Base-by-base conservation (phyloP, 2,888 invertebrate genomes). In the Epirrhoe tristata region DNA sequence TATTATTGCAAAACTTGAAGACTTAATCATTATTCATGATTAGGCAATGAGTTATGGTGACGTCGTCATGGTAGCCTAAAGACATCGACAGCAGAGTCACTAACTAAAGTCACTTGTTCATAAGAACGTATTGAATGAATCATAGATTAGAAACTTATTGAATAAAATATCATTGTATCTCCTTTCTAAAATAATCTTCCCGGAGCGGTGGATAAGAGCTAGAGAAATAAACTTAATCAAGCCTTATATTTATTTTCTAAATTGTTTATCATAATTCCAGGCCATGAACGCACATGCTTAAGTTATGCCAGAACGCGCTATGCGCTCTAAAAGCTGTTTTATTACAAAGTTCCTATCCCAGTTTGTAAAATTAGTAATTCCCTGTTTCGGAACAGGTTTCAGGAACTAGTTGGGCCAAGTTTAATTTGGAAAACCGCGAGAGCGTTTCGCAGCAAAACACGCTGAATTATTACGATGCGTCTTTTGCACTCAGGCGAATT, bases 351-450 rank as follows among this genome's bases (percentile, higher is more conserved):
- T 69, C 55, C 48, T 66, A 68, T 64, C 58, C 67, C 43, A 64
- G 68, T 64, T 68, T 68, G 68, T 64, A 68, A 68, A 68, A 68
- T 68, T 68, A 68, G 58, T 68, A 68, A 65, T 68, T 68, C 64
- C 58, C 59, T 66, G 66, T 66, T 65, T 69, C 62, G 17, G 46
- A 59, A 56, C 72, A 72, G 72, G 72, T 74, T 67, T 60, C 66
- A 73, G 66, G 63, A 58, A 54, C 43, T 58, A 71, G 65, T 58
- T 57, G 61, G 58, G 59, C 67, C 68, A 69, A 75, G 72, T 75
- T 77, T 74, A 79, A 78, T 77, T 74, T 75, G 48, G 58, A 74
- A 79, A 74, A 70, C 68, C 68, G 65, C 52, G 58, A 55, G 62
- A 58, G 67, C 55, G 48, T 62, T 50, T 59, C 60, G 24, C 12